Conservation (phyloP, 1,140 invertebrate genomes). For the Tetragnatha versicolor region DNA sequence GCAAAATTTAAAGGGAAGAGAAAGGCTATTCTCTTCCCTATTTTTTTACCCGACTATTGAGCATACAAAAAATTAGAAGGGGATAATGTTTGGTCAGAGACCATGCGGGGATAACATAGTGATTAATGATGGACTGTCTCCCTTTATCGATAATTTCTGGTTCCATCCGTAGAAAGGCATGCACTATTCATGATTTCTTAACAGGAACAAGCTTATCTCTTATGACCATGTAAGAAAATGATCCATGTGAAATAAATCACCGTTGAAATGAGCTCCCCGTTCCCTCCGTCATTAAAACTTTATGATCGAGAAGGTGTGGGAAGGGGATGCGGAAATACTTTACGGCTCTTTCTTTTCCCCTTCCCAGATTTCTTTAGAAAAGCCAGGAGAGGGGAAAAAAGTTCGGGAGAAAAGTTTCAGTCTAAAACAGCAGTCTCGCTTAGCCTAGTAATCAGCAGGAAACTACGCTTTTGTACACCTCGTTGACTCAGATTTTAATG, state of each 20-base stretch:
- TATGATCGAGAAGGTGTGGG: conserved; percentile 36
- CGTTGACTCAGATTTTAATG: too few relatives aligned
- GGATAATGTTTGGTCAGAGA: conserved; percentile 45
- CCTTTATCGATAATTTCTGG: conserved; percentile 52
- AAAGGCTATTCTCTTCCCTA: conserved; percentile 5
- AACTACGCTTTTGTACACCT: too few relatives aligned
- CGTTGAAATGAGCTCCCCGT: conserved; percentile 33
- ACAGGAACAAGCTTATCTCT: conserved; percentile 50
- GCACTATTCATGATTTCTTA: conserved; percentile 52
- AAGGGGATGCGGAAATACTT: conserved; percentile 22
- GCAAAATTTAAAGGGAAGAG: too few relatives aligned
- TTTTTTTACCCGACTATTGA: neutral
- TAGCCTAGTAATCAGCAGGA: too few relatives aligned
- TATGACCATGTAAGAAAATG: conserved; percentile 48
- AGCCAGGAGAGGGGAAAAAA: too few relatives aligned
- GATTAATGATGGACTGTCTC: conserved; percentile 43
- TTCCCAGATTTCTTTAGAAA: too few relatives aligned
- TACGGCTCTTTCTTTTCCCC: neutral
- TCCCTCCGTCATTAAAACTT: conserved; percentile 47
- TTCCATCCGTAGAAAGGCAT: conserved; percentile 41
- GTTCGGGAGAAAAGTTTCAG: too few relatives aligned
- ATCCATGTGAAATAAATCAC: conserved; percentile 50
- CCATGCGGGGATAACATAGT: conserved; percentile 21
- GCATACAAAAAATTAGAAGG: conserved; percentile 1
- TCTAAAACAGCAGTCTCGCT: too few relatives aligned